Percentiles rank a stretch among this genome's conserved stretches.
phyloP scores from a whole-genome alignment of 2,113 vertebrate genomes.

The Hemiprocne comata region DNA sequence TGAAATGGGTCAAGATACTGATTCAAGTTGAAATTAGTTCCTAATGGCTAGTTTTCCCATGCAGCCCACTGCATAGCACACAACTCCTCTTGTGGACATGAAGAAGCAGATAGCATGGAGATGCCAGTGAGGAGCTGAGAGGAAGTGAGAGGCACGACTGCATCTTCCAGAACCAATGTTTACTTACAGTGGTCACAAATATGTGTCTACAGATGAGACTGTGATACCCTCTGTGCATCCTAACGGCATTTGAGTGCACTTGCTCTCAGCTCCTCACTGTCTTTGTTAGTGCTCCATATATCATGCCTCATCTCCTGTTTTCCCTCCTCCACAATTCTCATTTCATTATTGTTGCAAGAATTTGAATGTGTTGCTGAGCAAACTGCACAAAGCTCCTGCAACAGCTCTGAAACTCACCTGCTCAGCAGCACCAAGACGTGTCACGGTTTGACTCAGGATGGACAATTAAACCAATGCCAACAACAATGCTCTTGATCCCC shows the following conservation, averaged over 20 bases:
- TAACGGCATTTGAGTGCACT: not conserved
- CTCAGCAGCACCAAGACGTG: not conserved
- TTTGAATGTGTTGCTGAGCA: not conserved
- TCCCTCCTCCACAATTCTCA: not conserved
- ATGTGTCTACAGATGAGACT: not conserved
- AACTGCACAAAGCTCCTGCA: not conserved
- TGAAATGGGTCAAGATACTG: not conserved
- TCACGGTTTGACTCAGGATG: too few species aligned
- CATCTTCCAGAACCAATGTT: not conserved
- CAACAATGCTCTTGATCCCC: too few species aligned
- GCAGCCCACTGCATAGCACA: not conserved
- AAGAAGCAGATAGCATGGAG: not conserved
- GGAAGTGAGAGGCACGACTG: not conserved
- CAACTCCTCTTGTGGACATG: not conserved
- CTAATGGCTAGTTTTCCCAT: not conserved
- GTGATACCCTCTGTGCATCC: not conserved
- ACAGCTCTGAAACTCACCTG: not conserved
- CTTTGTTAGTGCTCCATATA: not conserved
- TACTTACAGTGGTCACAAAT: not conserved
- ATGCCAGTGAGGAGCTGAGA: not conserved
- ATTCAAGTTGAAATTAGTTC: not conserved
- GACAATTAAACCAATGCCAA: too few species aligned
- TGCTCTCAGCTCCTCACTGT: not conserved
- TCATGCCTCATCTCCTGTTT: not conserved
- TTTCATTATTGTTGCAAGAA: not conserved